phyloP scores from a whole-genome alignment of 53 echinoderm and acorn worm species.

The Patiria pectinifera region DNA sequence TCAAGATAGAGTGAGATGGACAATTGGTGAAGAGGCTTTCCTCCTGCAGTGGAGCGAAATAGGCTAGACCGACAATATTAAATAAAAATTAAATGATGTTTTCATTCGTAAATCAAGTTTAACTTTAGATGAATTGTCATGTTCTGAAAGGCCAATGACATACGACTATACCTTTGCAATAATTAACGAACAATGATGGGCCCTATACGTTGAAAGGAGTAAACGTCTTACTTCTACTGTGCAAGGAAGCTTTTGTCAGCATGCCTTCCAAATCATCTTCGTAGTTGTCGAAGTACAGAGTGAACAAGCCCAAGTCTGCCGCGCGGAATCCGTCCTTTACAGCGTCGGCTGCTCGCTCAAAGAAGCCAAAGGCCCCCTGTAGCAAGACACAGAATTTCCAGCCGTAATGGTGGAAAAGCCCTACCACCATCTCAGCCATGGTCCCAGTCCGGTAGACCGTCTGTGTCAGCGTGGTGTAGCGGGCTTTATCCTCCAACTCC shows the following conservation, averaged over 20 bases:
- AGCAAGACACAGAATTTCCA: constrained; percentile 16
- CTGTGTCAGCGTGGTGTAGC: constrained; percentile 58
- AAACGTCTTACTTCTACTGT: neutral
- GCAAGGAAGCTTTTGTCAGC: neutral
- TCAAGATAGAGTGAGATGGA: too few relatives aligned
- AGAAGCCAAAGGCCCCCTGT: neutral
- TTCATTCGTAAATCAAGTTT: too few relatives aligned
- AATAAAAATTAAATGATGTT: too few relatives aligned
- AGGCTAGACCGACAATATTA: too few relatives aligned
- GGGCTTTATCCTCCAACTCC: constrained; percentile 63
- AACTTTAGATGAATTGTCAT: too few relatives aligned
- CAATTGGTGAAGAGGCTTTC: too few relatives aligned
- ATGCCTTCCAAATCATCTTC: neutral
- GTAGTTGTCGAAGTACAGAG: neutral
- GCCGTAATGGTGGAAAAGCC: neutral
- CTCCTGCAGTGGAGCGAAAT: too few relatives aligned
- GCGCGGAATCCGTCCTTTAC: neutral
- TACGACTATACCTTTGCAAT: too few relatives aligned
- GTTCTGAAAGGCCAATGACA: too few relatives aligned
- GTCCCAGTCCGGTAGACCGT: neutral
- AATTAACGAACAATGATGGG: too few relatives aligned
- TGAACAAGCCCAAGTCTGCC: neutral
- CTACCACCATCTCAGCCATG: neutral
- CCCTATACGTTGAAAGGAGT: too few relatives aligned
- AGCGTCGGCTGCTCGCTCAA: neutral